These are phyloP conservation scores for Tarsius wallacei DNA, from an alignment of 2,797 vertebrate species.

Conservation along the genomic window DNA sequence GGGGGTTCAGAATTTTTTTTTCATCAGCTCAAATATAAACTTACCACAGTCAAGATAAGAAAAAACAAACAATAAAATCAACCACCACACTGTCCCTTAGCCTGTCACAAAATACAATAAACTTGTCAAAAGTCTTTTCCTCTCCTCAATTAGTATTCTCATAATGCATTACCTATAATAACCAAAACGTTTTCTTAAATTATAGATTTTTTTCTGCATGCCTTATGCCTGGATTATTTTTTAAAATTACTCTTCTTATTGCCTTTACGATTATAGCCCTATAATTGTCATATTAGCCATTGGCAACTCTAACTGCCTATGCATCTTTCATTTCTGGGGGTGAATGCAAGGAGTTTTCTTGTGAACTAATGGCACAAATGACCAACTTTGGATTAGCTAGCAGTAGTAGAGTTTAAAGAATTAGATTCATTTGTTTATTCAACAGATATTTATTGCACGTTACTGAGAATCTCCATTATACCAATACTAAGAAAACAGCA, in stretches of 20 bases:
- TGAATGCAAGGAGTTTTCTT: neutral
- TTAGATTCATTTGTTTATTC: neutral
- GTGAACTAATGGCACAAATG: neutral
- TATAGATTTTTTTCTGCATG: neutral
- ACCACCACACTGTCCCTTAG: neutral
- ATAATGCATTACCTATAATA: constrained; percentile 18
- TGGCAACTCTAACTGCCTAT: neutral
- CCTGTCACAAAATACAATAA: neutral
- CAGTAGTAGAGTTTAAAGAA: neutral
- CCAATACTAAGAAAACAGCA: neutral
- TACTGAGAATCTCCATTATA: neutral
- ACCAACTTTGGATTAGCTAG: neutral
- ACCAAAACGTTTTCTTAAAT: neutral
- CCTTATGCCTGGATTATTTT: neutral
- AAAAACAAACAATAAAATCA: neutral
- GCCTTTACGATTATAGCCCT: neutral
- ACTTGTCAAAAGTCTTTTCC: neutral
- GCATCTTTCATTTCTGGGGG: neutral
- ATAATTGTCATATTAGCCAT: neutral
- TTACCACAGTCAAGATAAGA: neutral
- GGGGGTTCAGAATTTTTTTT: neutral
- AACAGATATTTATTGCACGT: neutral
- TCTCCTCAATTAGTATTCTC: neutral
- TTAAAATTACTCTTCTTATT: neutral
- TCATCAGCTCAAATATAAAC: neutral